A percentile compares a stretch with the other conserved stretches of the same genome.
phyloP scores from a whole-genome alignment of 2,888 invertebrate species.

The Globia sparganii region DNA sequence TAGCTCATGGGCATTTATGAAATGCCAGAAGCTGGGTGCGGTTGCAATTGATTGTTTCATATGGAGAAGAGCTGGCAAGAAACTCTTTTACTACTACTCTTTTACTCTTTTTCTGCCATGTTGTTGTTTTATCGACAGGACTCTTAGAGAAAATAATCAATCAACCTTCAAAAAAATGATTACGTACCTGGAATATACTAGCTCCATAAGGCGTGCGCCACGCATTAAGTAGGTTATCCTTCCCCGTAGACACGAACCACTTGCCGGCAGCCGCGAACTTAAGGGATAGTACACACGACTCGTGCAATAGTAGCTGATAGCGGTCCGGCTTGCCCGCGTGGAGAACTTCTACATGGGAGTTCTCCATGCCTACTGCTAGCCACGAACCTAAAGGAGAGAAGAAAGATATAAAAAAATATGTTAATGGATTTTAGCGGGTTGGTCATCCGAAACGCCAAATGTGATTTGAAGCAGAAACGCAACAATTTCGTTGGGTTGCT shows the following conservation, averaged over 20 bases:
- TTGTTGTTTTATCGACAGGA: background rate
- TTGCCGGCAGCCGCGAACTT: constrained; percentile 98
- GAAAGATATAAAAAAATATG: background rate
- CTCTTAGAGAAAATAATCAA: background rate
- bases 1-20: background rate
- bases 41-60: background rate
- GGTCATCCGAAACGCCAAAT: background rate
- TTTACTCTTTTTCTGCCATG: background rate
- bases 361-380: constrained; percentile 99
- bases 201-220: constrained; percentile 99
- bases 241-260: constrained; percentile 99
- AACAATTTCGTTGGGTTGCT: background rate
- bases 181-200: constrained; percentile 97
- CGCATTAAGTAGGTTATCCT: constrained; percentile 98
- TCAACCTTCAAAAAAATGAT: background rate
- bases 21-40: background rate
- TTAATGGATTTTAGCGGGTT: background rate
- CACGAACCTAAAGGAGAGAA: constrained; percentile 92
- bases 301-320: constrained; percentile 98
- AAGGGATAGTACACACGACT: constrained; percentile 98
- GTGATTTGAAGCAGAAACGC: background rate
- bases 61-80: background rate
- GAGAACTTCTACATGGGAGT: constrained; percentile 98
- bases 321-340: constrained; percentile 97
- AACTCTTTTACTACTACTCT: too few relatives aligned